phyloP scores from a whole-genome alignment of 2,113 vertebrate genomes.

The Taxidea taxus region DNA sequence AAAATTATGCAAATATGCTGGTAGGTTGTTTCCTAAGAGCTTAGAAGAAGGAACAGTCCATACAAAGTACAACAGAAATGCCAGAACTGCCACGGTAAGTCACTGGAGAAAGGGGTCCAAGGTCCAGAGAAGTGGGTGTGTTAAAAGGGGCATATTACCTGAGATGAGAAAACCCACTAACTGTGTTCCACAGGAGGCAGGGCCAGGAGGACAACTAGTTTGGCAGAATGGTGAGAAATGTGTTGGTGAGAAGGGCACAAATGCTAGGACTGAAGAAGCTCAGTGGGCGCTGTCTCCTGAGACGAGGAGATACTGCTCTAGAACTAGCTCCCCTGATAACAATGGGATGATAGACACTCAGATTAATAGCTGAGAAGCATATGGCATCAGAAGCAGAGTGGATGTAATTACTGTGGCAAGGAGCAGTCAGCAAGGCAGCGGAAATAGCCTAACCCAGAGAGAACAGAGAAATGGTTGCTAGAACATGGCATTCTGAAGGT shows the following conservation, averaged over 20 bases:
- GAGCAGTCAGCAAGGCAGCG: neutral
- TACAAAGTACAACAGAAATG: neutral
- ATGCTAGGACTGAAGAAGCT: neutral
- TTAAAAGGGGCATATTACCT: neutral
- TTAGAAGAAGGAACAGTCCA: neutral
- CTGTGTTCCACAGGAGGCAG: neutral
- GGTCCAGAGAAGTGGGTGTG: neutral
- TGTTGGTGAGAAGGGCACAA: neutral
- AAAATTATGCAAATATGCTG: neutral
- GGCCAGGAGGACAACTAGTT: neutral
- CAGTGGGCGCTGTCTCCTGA: neutral
- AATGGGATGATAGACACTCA: neutral
- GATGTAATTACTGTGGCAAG: neutral
- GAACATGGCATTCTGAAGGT: neutral
- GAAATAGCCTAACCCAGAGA: neutral
- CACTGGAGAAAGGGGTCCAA: neutral
- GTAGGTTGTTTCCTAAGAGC: neutral
- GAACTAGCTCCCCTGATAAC: neutral
- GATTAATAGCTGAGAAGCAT: neutral
- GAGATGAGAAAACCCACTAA: neutral
- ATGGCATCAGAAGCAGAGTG: neutral
- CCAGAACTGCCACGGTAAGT: neutral
- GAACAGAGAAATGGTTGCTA: neutral
- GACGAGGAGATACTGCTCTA: neutral
- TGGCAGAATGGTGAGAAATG: neutral